Evolutionary conservation across 2,797 vertebrate genomes (phyloP), one percentile per base, ranked within the genome.

Genomic region (Naso thynnoides): DNA sequence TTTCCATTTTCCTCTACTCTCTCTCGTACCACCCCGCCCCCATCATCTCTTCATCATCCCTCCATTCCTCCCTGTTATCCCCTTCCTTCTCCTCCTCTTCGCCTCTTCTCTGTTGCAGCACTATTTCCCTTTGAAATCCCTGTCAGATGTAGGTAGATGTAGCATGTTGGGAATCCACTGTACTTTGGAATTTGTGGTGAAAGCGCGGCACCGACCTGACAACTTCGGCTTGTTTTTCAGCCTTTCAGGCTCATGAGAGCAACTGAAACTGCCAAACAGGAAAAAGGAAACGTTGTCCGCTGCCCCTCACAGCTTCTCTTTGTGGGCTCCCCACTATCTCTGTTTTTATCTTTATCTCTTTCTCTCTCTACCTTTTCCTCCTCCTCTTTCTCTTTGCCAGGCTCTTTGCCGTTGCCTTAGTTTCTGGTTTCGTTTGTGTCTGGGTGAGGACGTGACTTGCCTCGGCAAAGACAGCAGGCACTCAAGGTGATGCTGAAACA

Each of bases 381-480:
- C 65, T 45, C 75, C 59, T 71, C 58, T 33, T 50, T 55, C 47
- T 73, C 59, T 68, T 45, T 59, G 52, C 27, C 61, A 56, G 64
- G 53, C 53, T 84, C 23, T 41, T n/a, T 56, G 65, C 76, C 42
- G 27, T 68, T 84, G 82, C 79, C 55, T 59, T 81, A 87, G 84
- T 84, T 88, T 84, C 66, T 82, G 29, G 50, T 85, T 81, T 58
- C 8, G 24, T 84, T 74, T 85, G 79, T 85, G 87, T 81, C 82
- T 88, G 71, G 41, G 24, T 63, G 78, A 76, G 75, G 75, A 90
- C 86, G 84, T 92, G 91, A 89, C 80, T 83, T 70, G 88, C 82
- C 73, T 92, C 39, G 5, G 41, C 65, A 87, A 87, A 82, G 49
- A 73, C 55, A 75, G 52, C 76, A 65, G 73, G 73, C 82, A 82